Evolutionary conservation across 2,797 vertebrate species (phyloP), one percentile per base, ranked within the genome.

Genomic region (Merluccius polli): DNA sequence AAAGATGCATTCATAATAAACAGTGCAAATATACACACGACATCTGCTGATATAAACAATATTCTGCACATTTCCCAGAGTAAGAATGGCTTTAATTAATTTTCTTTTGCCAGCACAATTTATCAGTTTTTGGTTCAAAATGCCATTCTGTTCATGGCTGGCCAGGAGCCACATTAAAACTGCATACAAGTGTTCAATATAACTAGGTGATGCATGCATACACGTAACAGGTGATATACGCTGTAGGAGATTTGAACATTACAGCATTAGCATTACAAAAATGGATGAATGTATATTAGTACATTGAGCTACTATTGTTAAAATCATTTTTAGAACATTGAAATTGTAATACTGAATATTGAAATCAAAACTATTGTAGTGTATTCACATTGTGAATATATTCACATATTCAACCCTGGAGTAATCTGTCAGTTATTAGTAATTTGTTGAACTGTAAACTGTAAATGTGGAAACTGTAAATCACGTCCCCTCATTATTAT

Each of bases 11-110:
- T 33, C 18, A 35, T 35, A 18, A 41, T 15, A 72, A 15, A 52
- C 2, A 30, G 38, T 15, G 15, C 24, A 48, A 0, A 10, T 21
- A 59, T 8, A 74, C 21, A 67, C 21, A 74, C n/a, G 13, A 15
- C 38, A 41, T 41, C 16, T 41, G n/a, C n/a, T n/a, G n/a, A 68
- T 32, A 72, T 33, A 59, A 59, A n/a, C 21, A n/a, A 59, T 59
- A 59, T 59, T 59, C 52, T 24, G 21, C 52, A 59, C 52, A n/a
- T n/a, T 24, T 72, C 72, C n/a, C 67, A 36, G 75, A 72, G 59
- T 78, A 75, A 8, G 2, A 68, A 68, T 18, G 11, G 27, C 65
- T 68, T 68, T 68, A 13, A 59, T 59, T 59, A 4, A 68, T 68
- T 68, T 68, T 68, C 13, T 30, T 68, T 68, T 68, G 10, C 29